Percentiles rank a stretch among this genome's conserved stretches.
phyloP scores from a whole-genome alignment of 2,797 vertebrate species.

The Hafferia zeledoni region DNA sequence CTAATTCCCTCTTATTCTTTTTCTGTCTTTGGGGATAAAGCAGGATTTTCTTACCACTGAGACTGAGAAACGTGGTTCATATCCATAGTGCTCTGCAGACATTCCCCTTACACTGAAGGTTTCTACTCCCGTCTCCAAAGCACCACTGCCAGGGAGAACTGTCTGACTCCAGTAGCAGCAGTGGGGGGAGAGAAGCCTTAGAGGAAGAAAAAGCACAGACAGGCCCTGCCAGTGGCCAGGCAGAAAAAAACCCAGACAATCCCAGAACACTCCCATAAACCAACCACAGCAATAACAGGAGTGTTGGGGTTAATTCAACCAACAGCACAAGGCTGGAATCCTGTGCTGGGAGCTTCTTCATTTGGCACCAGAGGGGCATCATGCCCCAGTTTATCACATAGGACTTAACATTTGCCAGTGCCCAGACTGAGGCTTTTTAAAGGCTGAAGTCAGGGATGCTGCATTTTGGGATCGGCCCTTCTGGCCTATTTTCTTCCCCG shows the following conservation, averaged over 20 bases:
- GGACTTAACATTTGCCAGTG: background rate
- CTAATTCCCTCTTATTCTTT: background rate
- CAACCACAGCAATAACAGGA: background rate
- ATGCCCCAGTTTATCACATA: background rate
- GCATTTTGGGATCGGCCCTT: background rate
- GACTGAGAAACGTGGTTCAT: background rate
- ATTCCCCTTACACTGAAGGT: background rate
- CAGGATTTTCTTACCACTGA: background rate
- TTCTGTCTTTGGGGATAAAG: constrained; percentile 1
- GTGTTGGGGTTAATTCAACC: background rate
- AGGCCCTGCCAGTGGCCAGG: background rate
- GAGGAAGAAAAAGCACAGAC: background rate
- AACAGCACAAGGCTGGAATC: background rate
- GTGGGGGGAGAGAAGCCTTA: background rate
- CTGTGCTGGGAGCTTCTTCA: background rate
- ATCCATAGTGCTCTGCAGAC: background rate
- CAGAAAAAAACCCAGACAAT: background rate
- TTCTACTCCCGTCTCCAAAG: background rate
- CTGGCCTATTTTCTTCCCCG: background rate
- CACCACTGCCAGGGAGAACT: background rate
- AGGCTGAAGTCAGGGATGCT: background rate
- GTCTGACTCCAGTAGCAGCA: background rate
- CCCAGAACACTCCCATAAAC: background rate
- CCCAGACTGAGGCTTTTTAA: background rate
- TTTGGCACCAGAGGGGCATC: background rate